Evolutionary conservation across 2,888 invertebrate species (phyloP).

Genomic region (Ariolimax columbianus): DNA sequence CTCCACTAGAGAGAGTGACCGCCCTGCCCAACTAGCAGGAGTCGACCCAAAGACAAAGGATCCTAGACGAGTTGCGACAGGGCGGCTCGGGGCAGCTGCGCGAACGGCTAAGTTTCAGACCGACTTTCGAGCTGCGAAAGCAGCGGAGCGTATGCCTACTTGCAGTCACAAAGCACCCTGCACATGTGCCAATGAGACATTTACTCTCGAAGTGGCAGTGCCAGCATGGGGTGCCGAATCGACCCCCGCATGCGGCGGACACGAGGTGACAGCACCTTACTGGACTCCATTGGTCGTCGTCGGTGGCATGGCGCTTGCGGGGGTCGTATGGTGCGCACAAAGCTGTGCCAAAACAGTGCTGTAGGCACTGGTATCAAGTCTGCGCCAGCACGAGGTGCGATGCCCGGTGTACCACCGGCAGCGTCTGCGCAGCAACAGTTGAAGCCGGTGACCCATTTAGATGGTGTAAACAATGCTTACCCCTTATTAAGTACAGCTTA

Average conservation of each 20-base stretch:
- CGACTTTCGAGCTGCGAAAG: too few relatives aligned
- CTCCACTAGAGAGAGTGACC: not conserved
- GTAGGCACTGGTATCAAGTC: too few relatives aligned
- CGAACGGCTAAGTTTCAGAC: not conserved
- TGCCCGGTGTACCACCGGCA: not conserved
- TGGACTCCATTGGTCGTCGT: not conserved
- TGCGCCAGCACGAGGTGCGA: not conserved
- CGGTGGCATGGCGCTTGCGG: not conserved
- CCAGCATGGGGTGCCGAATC: too few relatives aligned
- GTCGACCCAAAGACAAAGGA: not conserved
- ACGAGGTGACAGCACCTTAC: too few relatives aligned
- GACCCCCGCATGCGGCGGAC: not conserved
- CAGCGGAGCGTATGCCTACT: too few relatives aligned
- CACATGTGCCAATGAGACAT: too few relatives aligned
- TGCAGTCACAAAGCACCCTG: too few relatives aligned
- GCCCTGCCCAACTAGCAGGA: too few relatives aligned
- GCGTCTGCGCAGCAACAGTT: not conserved
- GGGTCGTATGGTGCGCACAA: not conserved
- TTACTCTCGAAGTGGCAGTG: too few relatives aligned
- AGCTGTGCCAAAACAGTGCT: not conserved
- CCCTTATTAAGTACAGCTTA: too few relatives aligned
- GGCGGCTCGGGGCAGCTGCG: not conserved
- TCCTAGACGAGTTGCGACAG: not conserved
- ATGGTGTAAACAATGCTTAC: not conserved
- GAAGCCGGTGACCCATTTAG: not conserved